Percentiles rank a stretch among this genome's conserved stretches.
Conservation (phyloP, 2,888 invertebrate species). For the Dynastes grantii region DNA sequence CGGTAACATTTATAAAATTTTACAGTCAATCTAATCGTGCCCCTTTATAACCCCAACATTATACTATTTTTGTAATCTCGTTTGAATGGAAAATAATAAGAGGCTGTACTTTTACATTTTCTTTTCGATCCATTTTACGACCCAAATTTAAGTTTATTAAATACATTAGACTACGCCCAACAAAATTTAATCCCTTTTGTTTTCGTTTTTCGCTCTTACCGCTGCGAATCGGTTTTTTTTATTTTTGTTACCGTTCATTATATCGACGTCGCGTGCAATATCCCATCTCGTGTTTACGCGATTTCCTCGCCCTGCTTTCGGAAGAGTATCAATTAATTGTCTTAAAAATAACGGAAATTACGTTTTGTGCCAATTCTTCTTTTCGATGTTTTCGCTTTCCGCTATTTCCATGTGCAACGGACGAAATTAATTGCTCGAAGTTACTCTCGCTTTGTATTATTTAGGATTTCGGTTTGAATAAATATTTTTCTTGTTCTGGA, state of each 20-base stretch:
- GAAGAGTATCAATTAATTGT: constrained; percentile 34
- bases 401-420: background rate
- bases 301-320: background rate
- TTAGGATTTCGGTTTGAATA: constrained; percentile 6
- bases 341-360: constrained; percentile 33
- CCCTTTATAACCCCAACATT: no score
- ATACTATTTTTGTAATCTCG: no score
- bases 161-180: background rate
- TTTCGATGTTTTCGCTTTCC: background rate
- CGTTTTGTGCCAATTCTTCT: constrained; percentile 2
- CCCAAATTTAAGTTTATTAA: background rate
- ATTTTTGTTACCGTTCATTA: background rate
- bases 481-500: constrained; percentile 9
- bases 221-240: background rate
- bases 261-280: background rate
- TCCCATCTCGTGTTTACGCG: background rate
- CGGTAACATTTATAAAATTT: no score
- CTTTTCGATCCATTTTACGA: background rate
- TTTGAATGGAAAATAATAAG: no score
- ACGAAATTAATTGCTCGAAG: constrained; percentile 10
- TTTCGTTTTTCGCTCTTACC: background rate
- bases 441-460: background rate
- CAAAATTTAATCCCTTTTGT: background rate
- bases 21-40: no score
- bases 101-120: background rate